phyloP scores from a whole-genome alignment of 1,140 invertebrate genomes.

The Drosophila hydei region DNA sequence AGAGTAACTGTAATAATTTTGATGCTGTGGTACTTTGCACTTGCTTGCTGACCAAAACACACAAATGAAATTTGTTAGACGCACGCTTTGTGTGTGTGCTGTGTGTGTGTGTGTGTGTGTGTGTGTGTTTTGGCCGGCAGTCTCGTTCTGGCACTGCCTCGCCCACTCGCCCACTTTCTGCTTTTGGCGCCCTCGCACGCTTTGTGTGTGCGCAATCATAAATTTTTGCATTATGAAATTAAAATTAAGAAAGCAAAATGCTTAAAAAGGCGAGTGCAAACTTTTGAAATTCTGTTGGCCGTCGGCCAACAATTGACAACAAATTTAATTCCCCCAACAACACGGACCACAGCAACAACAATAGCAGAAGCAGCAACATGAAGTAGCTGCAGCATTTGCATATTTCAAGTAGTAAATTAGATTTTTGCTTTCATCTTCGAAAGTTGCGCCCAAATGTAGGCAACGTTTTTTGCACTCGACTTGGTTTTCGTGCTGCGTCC shows the following conservation, averaged over 20 bases:
- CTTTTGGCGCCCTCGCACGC: not conserved
- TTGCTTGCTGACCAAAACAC: constrained; percentile 32
- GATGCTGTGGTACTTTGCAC: constrained; percentile 19
- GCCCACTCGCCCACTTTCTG: not conserved
- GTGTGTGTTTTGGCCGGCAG: constrained; percentile 1
- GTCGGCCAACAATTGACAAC: constrained; percentile 46
- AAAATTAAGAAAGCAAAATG: constrained; percentile 43
- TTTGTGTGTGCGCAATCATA: constrained; percentile 36
- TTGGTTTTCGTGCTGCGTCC: not conserved
- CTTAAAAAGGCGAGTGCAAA: constrained; percentile 23
- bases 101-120: constrained; percentile 3
- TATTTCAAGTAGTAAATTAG: constrained; percentile 50
- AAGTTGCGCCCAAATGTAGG: constrained; percentile 35
- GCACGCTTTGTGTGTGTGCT: constrained; percentile 9
- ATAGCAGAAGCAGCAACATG: constrained; percentile 9
- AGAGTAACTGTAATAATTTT: not conserved
- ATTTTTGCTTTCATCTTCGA: constrained; percentile 48
- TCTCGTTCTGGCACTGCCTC: not conserved
- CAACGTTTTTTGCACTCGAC: constrained; percentile 12
- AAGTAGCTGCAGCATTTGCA: constrained; percentile 39
- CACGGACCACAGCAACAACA: constrained; percentile 15
- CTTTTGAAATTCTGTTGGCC: constrained; percentile 36
- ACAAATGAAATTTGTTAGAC: constrained; percentile 35
- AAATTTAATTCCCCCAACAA: constrained; percentile 21
- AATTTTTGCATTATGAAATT: constrained; percentile 56